Conservation (phyloP, 2,888 invertebrate genomes). For the Apodemia mormo region DNA sequence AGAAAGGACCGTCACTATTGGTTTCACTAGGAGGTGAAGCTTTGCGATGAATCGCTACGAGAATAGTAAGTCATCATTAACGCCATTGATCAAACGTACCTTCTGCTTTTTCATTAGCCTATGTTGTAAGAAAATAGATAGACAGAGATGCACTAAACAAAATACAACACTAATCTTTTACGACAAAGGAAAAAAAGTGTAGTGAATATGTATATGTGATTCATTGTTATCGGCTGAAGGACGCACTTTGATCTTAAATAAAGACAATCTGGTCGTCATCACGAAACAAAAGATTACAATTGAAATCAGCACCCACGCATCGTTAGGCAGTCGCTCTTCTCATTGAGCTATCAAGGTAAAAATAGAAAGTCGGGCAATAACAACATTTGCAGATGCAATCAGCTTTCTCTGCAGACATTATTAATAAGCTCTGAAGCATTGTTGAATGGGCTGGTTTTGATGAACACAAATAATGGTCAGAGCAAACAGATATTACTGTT, state of each 20-base stretch:
- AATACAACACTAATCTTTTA: too few relatives aligned
- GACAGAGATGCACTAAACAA: too few relatives aligned
- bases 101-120: too few relatives aligned
- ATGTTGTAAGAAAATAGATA: too few relatives aligned
- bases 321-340: neutral
- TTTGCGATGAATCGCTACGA: too few relatives aligned
- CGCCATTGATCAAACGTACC: too few relatives aligned
- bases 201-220: neutral
- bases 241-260: neutral
- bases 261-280: neutral
- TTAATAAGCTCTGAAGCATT: slow-evolving; percentile 1
- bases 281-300: neutral
- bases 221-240: neutral
- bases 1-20: too few relatives aligned
- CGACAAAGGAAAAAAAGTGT: too few relatives aligned
- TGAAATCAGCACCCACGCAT: neutral
- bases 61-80: too few relatives aligned
- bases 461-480: neutral
- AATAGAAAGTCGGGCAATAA: neutral
- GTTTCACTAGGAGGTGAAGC: too few relatives aligned
- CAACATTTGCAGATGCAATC: slow-evolving; percentile 1
- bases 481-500: slow-evolving; percentile 1
- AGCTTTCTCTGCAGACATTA: neutral
- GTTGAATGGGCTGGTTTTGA: neutral
- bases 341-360: neutral